Evolutionary conservation across 2,797 vertebrate species (phyloP), one percentile per base, ranked within the genome.

Genomic region (Peromyscus eremicus): DNA sequence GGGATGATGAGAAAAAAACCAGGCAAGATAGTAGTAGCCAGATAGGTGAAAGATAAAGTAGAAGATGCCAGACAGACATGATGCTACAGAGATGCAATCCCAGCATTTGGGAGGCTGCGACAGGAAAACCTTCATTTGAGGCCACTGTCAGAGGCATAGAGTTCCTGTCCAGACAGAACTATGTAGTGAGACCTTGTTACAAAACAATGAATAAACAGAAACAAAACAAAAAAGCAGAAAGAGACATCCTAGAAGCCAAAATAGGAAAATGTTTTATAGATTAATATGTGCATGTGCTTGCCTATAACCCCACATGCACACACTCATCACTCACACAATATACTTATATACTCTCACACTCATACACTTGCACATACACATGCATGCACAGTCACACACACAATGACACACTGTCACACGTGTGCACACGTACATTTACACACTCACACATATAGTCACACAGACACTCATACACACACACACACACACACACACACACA

Each of bases 201-300:
- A 64, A 64, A 83, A 64, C 25, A 62, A 17, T 37, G 29, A 82
- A 17, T 17, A 40, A 43, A 29, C 37, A 60, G 5, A 60, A 82
- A 37, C n/a, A 37, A 62, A 62, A 29, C 3, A 32, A 64, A 83
- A 43, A 60, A 62, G 23, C 6, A 91, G 37, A 86, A 92, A 55
- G 11, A 81, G 43, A 76, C n/a, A 66, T 64, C 13, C 71, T 92
- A 9, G 49, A 79, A 89, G 55, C 43, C 75, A 96, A 88, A 5
- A n/a, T 86, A 89, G 68, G 79, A 77, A 91, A 57, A 77, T 46
- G 32, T 89, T 93, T 73, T 64, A 19, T 71, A 79, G 37, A 77
- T 29, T 62, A 77, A 25, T 83, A 0, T 84, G 29, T 13, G 4
- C 25, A 12, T 83, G 21, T 4, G 0, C 6, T 64, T 2, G 32